Percentiles rank a stretch among this genome's conserved stretches.
phyloP scores from a whole-genome alignment of 2,797 vertebrate genomes.

The Sebastes steindachneri region DNA sequence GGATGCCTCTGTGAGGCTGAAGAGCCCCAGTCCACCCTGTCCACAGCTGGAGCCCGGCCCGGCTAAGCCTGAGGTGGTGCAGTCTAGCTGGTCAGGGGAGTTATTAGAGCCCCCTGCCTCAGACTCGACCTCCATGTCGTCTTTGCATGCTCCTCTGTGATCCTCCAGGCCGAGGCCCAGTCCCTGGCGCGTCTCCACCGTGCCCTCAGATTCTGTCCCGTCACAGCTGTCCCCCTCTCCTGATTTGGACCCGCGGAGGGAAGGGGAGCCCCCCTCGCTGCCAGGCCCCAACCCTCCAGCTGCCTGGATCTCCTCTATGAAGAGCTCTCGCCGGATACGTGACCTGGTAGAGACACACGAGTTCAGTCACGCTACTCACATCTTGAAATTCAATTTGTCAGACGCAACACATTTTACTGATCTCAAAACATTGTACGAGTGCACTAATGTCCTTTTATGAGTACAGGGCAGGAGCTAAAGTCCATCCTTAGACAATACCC shows the following conservation, averaged over 20 bases:
- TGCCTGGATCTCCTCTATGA: constrained; percentile 98
- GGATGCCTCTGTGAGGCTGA: constrained; percentile 90
- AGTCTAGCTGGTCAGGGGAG: constrained; percentile 86
- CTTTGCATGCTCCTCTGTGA: constrained; percentile 90
- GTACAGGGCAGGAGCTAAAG: background rate
- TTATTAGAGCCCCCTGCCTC: constrained; percentile 88
- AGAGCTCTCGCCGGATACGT: constrained; percentile 97
- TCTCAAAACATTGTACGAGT: background rate
- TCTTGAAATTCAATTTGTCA: background rate
- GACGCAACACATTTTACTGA: background rate
- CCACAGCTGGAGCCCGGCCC: constrained; percentile 90
- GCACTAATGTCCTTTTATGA: background rate
- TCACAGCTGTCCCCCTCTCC: constrained; percentile 98
- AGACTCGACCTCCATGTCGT: constrained; percentile 88
- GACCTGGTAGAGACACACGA: constrained; percentile 83
- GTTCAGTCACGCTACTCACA: constrained; percentile 21
- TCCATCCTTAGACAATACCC: background rate
- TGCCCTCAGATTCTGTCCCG: constrained; percentile 92
- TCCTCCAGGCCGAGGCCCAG: constrained; percentile 87
- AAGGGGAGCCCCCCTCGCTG: constrained; percentile 94
- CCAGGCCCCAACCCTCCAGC: constrained; percentile 86
- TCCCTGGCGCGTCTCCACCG: constrained; percentile 88
- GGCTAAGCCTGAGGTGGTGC: constrained; percentile 87
- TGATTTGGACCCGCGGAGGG: constrained; percentile 88
- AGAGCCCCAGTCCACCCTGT: constrained; percentile 87